These are phyloP conservation scores for Columbina picui DNA, from an alignment of 2,113 vertebrate genomes.

Conservation along the genomic window DNA sequence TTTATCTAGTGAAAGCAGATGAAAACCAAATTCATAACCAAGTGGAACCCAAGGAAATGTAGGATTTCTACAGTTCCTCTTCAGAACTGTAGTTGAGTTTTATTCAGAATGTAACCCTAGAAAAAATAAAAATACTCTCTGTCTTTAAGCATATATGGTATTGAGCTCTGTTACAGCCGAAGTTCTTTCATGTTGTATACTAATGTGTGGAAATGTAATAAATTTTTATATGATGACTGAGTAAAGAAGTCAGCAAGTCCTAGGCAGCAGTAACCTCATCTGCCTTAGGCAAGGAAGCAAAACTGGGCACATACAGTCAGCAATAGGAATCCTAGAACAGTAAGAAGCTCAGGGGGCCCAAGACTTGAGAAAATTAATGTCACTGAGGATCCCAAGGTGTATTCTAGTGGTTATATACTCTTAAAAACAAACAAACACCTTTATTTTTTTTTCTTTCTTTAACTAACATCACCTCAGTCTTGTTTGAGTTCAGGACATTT, in stretches of 20 bases:
- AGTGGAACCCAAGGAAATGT: not conserved
- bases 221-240: not conserved
- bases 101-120: not conserved
- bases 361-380: not conserved
- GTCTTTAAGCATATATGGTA: not conserved
- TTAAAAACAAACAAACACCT: not conserved
- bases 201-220: not conserved
- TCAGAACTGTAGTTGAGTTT: not conserved
- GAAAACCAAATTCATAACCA: not conserved
- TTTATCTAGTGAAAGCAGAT: not conserved
- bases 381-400: not conserved
- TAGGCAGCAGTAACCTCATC: not conserved
- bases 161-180: not conserved
- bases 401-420: not conserved
- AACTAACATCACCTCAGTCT: not conserved
- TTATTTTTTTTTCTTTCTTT: too few relatives aligned
- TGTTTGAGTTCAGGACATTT: not conserved
- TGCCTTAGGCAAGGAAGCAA: not conserved
- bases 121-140: not conserved
- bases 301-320: not conserved
- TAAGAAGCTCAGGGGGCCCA: not conserved
- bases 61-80: not conserved
- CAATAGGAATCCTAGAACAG: not conserved
- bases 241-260: not conserved
- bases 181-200: not conserved